Percentiles rank a stretch among this genome's conserved stretches.
Evolutionary conservation across 2,797 vertebrate species (phyloP).

Genomic region (Odontamblyopus lacepedii): DNA sequence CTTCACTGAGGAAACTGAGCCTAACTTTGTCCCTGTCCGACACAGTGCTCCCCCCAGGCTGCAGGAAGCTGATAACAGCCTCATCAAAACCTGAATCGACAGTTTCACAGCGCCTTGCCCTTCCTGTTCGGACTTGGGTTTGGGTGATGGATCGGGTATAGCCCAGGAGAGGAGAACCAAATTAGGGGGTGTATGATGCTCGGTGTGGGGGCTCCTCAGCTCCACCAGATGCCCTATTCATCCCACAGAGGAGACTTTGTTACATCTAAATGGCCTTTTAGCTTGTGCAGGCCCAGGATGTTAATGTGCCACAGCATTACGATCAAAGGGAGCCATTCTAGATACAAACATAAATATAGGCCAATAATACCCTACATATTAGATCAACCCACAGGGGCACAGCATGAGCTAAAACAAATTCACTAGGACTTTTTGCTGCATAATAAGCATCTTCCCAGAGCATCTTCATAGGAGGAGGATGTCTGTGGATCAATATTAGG

Average conservation of each 20-base stretch:
- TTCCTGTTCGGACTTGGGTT: slow-evolving; percentile 66
- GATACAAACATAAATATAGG: slow-evolving; percentile 44
- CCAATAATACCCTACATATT: slow-evolving; percentile 13
- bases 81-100: slow-evolving; percentile 72
- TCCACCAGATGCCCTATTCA: slow-evolving; percentile 79
- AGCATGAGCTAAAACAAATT: slow-evolving; percentile 8
- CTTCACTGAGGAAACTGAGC: slow-evolving; percentile 55
- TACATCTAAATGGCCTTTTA: slow-evolving; percentile 74
- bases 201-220: slow-evolving; percentile 43
- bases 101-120: slow-evolving; percentile 67
- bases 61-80: slow-evolving; percentile 74
- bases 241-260: slow-evolving; percentile 81
- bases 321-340: slow-evolving; percentile 71
- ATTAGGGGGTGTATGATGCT: slow-evolving; percentile 30
- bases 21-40: slow-evolving; percentile 67
- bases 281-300: slow-evolving; percentile 69
- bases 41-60: slow-evolving; percentile 50
- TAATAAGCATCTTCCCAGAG: slow-evolving; percentile 4
- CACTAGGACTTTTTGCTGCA: slow-evolving; percentile 16
- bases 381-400: neutral
- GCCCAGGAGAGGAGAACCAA: slow-evolving; percentile 21
- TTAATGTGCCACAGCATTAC: slow-evolving; percentile 70
- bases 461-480: slow-evolving; percentile 21
- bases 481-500: slow-evolving; percentile 47
- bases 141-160: slow-evolving; percentile 45